Percentiles rank a stretch among this genome's conserved stretches.
phyloP scores from a whole-genome alignment of 2,113 vertebrate genomes.

The Rhinogobius similis region DNA sequence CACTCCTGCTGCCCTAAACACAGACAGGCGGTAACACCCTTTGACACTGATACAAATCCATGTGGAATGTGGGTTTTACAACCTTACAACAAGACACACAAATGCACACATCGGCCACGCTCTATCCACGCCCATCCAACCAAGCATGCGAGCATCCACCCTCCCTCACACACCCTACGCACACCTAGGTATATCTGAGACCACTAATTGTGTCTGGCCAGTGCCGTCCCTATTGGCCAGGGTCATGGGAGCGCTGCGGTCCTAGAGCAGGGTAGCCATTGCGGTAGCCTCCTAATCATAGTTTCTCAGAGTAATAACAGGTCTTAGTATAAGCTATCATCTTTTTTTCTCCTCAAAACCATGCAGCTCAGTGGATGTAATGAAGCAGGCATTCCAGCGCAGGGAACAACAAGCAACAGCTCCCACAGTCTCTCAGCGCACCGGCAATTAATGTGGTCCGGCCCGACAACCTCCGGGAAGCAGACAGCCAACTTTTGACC shows the following conservation, averaged over 20 bases:
- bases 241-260: slow-evolving; percentile 66
- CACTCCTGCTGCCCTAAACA: slow-evolving; percentile 41
- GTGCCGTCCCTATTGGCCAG: slow-evolving; percentile 54
- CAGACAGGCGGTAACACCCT: slow-evolving; percentile 30
- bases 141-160: slow-evolving; percentile 20
- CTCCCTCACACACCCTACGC: slow-evolving; percentile 31
- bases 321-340: slow-evolving; percentile 81
- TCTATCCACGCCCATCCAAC: slow-evolving; percentile 31
- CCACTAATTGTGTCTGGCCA: slow-evolving; percentile 72
- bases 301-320: slow-evolving; percentile 57
- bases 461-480: slow-evolving; percentile 54
- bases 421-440: slow-evolving; percentile 64
- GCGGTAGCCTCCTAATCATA: slow-evolving; percentile 76
- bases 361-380: slow-evolving; percentile 69
- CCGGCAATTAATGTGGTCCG: slow-evolving; percentile 69
- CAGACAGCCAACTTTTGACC: slow-evolving; percentile 4
- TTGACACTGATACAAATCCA: slow-evolving; percentile 53
- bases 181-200: slow-evolving; percentile 67
- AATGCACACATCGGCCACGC: slow-evolving; percentile 5
- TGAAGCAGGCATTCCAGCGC: slow-evolving; percentile 60
- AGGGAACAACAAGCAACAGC: slow-evolving; percentile 51
- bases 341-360: slow-evolving; percentile 72
- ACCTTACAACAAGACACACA: slow-evolving; percentile 40
- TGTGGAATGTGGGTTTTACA: slow-evolving; percentile 58
- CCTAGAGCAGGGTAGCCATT: slow-evolving; percentile 64